Conservation (phyloP, 2,888 invertebrate species). For the Alentia gelatinosa region DNA sequence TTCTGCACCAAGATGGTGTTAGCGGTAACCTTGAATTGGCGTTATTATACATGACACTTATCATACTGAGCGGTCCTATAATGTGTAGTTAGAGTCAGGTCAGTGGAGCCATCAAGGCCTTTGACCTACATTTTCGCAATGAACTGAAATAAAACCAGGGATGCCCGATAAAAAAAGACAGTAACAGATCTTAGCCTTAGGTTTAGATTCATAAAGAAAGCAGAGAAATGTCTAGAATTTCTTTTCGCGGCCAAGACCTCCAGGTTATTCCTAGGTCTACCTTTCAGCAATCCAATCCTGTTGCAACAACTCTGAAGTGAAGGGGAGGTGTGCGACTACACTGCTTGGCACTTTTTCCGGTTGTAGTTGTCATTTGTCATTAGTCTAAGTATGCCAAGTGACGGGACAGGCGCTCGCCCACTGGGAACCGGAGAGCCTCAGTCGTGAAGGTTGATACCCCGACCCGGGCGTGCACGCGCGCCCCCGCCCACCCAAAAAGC, state of each 20-base stretch:
- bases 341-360: not conserved
- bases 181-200: too few species aligned
- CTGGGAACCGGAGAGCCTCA: not conserved
- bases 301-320: not conserved
- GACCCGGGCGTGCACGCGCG: not conserved
- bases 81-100: too few species aligned
- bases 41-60: too few species aligned
- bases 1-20: too few species aligned
- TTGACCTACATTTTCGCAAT: too few species aligned
- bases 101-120: too few species aligned
- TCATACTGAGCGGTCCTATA: too few species aligned
- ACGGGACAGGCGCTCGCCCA: not conserved
- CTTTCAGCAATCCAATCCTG: not conserved
- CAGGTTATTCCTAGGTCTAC: not conserved
- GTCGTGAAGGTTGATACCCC: not conserved
- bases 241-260: not conserved
- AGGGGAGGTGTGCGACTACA: not conserved
- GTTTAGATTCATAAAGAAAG: too few species aligned
- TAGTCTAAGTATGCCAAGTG: conserved; percentile 2
- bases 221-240: too few species aligned
- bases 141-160: too few species aligned
- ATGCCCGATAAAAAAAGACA: too few species aligned
- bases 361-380: not conserved
- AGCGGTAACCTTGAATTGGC: too few species aligned
- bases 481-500: not conserved